Evolutionary conservation across 2,113 vertebrate species (phyloP).

Genomic region (Zingel zingel): DNA sequence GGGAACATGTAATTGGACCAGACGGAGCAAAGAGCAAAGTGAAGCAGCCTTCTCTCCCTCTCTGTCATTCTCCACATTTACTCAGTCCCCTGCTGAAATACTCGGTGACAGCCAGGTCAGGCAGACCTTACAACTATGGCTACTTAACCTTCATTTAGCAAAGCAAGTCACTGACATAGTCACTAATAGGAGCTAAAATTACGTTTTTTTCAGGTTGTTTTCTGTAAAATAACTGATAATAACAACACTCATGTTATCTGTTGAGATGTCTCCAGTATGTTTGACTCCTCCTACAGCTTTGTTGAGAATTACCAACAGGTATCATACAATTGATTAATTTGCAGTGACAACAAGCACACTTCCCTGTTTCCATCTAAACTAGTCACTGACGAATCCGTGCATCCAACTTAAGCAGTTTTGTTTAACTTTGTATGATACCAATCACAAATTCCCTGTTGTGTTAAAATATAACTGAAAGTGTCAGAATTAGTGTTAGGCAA

Average conservation of each 20-base stretch:
- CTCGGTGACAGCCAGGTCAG: conserved; percentile 50
- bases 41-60: conserved; percentile 49
- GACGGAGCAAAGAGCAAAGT: conserved; percentile 71
- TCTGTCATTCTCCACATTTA: conserved; percentile 31
- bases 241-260: neutral
- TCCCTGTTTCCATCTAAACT: neutral
- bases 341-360: neutral
- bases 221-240: neutral
- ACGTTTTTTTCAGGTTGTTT: neutral
- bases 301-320: neutral
- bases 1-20: conserved; percentile 77
- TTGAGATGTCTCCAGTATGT: neutral
- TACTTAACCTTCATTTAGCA: conserved; percentile 47
- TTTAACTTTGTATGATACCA: neutral
- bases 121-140: conserved; percentile 34
- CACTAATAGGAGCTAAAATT: neutral
- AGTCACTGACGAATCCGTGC: neutral
- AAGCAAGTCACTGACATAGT: neutral
- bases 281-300: neutral
- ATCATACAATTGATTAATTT: neutral
- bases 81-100: conserved; percentile 19
- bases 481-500: neutral
- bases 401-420: neutral
- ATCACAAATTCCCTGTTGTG: neutral
- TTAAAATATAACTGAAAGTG: neutral